A percentile compares a stretch with the other conserved stretches of the same genome.
These are phyloP conservation scores for Drosophila birchii DNA, from an alignment of 2,888 invertebrate species.

Conservation along the genomic window DNA sequence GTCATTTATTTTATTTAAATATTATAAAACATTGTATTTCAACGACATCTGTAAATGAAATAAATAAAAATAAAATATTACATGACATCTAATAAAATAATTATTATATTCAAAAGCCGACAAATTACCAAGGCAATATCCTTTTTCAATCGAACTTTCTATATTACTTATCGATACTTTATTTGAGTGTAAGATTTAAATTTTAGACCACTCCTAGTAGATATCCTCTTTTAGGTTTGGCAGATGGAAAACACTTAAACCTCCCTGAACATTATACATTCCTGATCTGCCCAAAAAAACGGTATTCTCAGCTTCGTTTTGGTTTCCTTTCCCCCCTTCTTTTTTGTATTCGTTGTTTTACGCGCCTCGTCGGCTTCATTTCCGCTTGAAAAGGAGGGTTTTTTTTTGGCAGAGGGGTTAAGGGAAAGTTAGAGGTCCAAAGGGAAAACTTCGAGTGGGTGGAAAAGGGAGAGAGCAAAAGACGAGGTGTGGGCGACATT, in stretches of 20 bases:
- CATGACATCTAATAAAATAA: no score
- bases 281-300: constrained; percentile 8
- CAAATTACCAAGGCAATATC: neutral
- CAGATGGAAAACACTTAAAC: constrained; percentile 5
- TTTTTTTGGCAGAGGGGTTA: neutral
- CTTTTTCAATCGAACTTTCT: neutral
- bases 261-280: constrained; percentile 10
- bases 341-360: constrained; percentile 49
- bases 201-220: neutral
- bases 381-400: constrained; percentile 51
- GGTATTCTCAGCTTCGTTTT: constrained; percentile 26
- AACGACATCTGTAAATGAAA: no score
- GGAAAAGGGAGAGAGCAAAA: neutral
- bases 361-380: constrained; percentile 61
- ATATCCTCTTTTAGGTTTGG: neutral
- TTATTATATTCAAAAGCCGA: no score
- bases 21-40: no score
- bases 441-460: constrained; percentile 7
- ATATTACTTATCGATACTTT: neutral
- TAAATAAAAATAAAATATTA: neutral
- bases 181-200: neutral
- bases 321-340: constrained; percentile 12
- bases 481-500: constrained; percentile 35
- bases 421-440: constrained; percentile 8
- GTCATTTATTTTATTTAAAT: neutral